Base-by-base conservation (phyloP, 2,113 vertebrate genomes). In the Macaca mulatta region DNA sequence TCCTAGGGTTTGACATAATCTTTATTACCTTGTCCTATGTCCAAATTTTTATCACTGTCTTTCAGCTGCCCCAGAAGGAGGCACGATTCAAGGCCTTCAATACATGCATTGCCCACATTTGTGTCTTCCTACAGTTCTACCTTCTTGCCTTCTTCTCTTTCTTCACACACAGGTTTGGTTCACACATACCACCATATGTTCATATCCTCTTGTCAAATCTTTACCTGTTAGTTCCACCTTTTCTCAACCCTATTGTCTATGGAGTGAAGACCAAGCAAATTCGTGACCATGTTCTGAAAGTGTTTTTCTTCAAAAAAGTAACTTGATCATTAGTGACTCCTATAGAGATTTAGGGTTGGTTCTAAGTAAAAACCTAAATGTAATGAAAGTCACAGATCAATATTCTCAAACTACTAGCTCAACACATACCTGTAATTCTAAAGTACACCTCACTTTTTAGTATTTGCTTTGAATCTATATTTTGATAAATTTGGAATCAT, bases 211-310 rank as follows among this genome's bases (percentile, higher is more conserved):
- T 97, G 50, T 96, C 97, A 20, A 83, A 85, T 35, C 35, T 98
- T 45, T 98, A 98, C 38, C 57, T 98, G 0, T 43, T 97, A 69
- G 69, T 96, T 0, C 94, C 97, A 45, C 97, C 96, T 40, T 94
- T 98, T 22, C 95, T 98, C 25, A 98, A 98, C 20, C 98, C 97
- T 3, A 82, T 98, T 18, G 83, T 96, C 22, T 97, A 97, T 69
- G 97, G 97, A 2, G 27, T 97, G 5, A 97, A 97, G n/a, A 97
- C 94, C 38, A 97, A 97, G 59, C 79, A 98, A 85, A 97, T 98
- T 1, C n/a, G 40, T 9, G 90, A 86, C 22, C 79, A 89, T 4
- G 52, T 95, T 25, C 23, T 96, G 23, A 96, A 94, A 81, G 48
- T 96, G 4, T 12, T 95, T 32, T 72, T 67, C 6, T 57, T 38